Evolutionary conservation across 2,888 invertebrate genomes (phyloP).

Genomic region (Gerris lacustris): DNA sequence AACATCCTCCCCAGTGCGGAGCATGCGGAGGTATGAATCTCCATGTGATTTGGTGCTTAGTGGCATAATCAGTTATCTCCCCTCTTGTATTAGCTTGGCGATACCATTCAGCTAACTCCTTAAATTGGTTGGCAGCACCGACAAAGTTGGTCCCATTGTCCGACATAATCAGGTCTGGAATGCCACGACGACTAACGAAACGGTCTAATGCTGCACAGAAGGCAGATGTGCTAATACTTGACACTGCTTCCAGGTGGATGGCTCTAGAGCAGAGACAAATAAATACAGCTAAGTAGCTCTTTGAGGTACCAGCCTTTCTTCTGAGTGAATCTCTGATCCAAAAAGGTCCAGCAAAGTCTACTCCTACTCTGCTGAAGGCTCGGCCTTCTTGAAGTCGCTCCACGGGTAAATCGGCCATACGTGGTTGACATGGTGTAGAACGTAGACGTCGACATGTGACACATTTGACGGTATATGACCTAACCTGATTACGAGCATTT

Average conservation of each 20-base stretch:
- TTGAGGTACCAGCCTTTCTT: conserved; percentile 12
- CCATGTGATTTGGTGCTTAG: conserved; percentile 24
- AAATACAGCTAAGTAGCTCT: conserved; percentile 15
- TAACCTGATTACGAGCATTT: no score
- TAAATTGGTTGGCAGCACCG: no score
- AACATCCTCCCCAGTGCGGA: conserved; percentile 29
- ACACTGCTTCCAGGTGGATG: conserved; percentile 23
- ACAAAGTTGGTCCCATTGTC: no score
- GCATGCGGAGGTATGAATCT: conserved; percentile 27
- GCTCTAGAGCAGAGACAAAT: conserved; percentile 17
- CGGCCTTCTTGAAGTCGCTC: conserved; percentile 12
- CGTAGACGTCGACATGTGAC: conserved; percentile 1
- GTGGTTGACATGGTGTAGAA: no score
- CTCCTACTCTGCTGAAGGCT: no score
- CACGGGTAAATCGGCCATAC: conserved; percentile 16
- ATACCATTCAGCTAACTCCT: no score
- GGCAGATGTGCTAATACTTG: conserved; percentile 19
- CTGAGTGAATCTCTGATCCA: conserved; percentile 14
- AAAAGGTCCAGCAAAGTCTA: conserved; percentile 17
- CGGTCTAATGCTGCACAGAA: no score
- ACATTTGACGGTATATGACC: no score
- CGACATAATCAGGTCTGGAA: no score
- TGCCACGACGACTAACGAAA: conserved; percentile 21
- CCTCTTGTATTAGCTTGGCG: no score
- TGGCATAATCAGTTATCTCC: no score